phyloP scores from a whole-genome alignment of 2,113 vertebrate genomes.

The Tragelaphus imberbis region DNA sequence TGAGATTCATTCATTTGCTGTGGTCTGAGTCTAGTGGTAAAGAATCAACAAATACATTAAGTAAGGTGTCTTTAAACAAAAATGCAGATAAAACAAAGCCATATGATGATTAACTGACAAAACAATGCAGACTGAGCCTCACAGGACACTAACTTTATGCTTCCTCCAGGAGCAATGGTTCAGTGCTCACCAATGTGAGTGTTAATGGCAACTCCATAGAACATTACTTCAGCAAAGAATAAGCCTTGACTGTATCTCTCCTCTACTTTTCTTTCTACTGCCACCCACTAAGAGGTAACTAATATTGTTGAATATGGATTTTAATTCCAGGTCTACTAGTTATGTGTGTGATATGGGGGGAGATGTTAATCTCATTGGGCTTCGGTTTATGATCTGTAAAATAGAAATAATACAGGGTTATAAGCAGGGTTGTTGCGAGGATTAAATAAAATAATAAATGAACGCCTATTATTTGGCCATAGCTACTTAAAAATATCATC shows the following conservation, averaged over 20 bases:
- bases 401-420: neutral
- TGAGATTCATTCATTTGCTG: neutral
- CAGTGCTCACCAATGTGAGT: neutral
- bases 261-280: neutral
- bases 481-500: neutral
- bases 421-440: neutral
- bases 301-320: neutral
- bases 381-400: neutral
- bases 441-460: slow-evolving; percentile 17
- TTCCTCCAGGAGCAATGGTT: neutral
- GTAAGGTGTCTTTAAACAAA: neutral
- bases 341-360: neutral
- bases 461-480: neutral
- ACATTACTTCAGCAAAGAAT: neutral
- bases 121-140: neutral
- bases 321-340: neutral
- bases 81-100: neutral
- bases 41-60: neutral
- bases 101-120: neutral
- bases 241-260: neutral
- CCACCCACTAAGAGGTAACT: neutral
- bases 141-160: neutral
- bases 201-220: neutral
- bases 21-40: neutral
- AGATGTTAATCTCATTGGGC: neutral